Evolutionary conservation across 2,797 vertebrate species (phyloP), one percentile per base, ranked within the genome.

Genomic region (Oryzias dopingdopingensis): DNA sequence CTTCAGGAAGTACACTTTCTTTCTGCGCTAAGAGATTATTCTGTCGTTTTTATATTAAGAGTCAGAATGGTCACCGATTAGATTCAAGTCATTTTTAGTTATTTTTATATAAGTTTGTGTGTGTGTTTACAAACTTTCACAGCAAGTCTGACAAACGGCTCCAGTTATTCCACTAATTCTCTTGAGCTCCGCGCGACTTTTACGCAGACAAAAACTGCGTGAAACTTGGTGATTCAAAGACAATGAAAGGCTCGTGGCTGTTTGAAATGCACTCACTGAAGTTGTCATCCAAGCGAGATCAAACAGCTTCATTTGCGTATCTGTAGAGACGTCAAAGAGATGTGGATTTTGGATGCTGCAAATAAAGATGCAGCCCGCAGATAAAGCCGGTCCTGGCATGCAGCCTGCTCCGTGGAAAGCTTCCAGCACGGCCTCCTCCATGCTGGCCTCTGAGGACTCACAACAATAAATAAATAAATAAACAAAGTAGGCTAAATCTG

Each of bases 271-370:
- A 92, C 91, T 92, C 89, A 83, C 88, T 87, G 82, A 90, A 92
- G 85, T 90, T 89, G 85, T 91, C 89, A 90, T 94, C 91, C 93
- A 92, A 94, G 72, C 59, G 76, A 90, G 89, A 94, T 92, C 90
- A 83, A 92, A 74, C 85, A 67, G 49, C 76, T n/a, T 52, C 50
- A 88, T 92, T 90, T 89, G 81, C 85, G 72, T 90, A 83, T 86
- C 63, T 67, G 62, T 49, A 51, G 69, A 72, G 61, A 62, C 74
- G 77, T 52, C 67, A 49, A 56, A 48, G 56, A 50, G 59, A 86
- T 82, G 80, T 80, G 70, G 58, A 79, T 86, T 82, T 70, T 42
- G 74, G 62, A 61, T 23, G 61, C 66, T 44, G 59, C 49, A 56
- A n/a, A 69, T 75, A 76, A 67, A 85, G 85, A 88, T 87, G 75